Evolutionary conservation across 2,797 vertebrate species (phyloP).

Genomic region (Phyllotis vaccarum): DNA sequence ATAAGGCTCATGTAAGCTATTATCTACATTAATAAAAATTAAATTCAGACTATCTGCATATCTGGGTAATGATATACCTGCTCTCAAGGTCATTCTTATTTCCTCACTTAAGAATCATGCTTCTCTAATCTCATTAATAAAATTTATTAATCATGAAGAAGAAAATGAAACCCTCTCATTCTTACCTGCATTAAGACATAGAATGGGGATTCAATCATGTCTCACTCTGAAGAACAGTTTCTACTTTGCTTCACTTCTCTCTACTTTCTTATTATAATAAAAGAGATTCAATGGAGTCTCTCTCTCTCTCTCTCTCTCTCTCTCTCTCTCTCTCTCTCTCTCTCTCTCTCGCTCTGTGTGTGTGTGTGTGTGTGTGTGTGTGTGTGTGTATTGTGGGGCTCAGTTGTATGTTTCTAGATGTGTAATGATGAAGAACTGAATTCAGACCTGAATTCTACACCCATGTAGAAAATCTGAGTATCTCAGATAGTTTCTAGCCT

Average conservation of each 20-base stretch:
- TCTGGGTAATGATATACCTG: conserved; percentile 80
- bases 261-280: too few relatives aligned
- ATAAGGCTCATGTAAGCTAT: conserved; percentile 89
- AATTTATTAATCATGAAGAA: conserved; percentile 70
- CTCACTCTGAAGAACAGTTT: too few relatives aligned
- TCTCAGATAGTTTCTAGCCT: too few relatives aligned
- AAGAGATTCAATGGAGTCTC: not conserved
- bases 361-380: too few relatives aligned
- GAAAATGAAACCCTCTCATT: not conserved
- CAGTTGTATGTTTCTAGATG: not conserved
- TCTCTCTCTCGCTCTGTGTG: too few relatives aligned
- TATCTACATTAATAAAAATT: conserved; percentile 90
- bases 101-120: conserved; percentile 71
- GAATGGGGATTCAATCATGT: not conserved
- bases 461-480: not conserved
- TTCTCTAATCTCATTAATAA: conserved; percentile 78
- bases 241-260: rapidly evolving
- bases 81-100: conserved; percentile 87
- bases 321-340: too few relatives aligned
- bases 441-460: not conserved
- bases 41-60: conserved; percentile 85
- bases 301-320: too few relatives aligned
- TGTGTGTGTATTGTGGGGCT: rapidly evolving
- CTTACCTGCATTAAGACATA: not conserved
- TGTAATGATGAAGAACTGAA: not conserved